These are phyloP conservation scores for Eulacestoma nigropectus DNA, from an alignment of 2,113 vertebrate species.

Conservation along the genomic window DNA sequence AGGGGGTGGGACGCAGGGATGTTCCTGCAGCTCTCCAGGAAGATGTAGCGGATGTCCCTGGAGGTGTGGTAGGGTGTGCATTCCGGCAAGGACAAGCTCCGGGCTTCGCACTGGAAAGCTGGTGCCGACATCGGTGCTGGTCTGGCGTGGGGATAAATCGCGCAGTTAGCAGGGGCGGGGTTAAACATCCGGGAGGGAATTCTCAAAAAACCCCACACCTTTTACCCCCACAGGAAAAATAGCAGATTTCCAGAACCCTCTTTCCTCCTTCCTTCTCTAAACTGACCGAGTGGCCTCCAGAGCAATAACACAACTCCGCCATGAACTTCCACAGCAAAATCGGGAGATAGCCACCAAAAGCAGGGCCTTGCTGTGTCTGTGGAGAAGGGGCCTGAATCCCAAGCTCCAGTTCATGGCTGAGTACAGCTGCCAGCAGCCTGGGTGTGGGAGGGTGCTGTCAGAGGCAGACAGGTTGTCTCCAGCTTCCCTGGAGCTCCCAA, in stretches of 20 bases:
- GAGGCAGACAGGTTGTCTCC: not conserved
- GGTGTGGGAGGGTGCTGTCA: constrained; percentile 36
- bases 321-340: not conserved
- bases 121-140: not conserved
- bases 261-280: not conserved
- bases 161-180: not conserved
- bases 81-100: not conserved
- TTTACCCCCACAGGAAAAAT: accelerated
- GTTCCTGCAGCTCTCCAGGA: constrained; percentile 39
- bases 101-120: not conserved
- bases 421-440: not conserved
- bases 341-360: not conserved
- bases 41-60: constrained; percentile 32
- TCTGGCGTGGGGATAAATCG: not conserved
- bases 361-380: not conserved
- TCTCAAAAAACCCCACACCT: accelerated
- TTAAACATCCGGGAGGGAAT: not conserved
- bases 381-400: not conserved
- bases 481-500: not conserved
- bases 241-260: not conserved
- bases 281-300: not conserved
- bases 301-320: not conserved
- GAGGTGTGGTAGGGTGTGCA: not conserved
- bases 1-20: not conserved
- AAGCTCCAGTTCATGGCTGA: not conserved